Base-by-base conservation (phyloP, 2,113 vertebrate species). In the Misgurnus mizolepis region DNA sequence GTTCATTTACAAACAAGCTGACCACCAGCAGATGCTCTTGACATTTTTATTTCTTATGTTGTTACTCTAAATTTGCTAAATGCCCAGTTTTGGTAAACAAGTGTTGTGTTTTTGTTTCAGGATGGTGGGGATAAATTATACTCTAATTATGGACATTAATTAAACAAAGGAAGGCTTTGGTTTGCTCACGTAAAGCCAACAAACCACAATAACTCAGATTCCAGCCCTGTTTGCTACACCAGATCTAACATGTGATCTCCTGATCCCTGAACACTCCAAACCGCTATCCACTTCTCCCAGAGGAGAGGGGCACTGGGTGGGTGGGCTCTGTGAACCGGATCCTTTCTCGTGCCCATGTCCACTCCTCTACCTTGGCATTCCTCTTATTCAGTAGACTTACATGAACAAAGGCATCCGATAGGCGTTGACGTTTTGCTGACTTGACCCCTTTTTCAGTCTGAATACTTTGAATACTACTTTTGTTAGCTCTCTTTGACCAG, bases 401-500 rank as follows among this genome's bases (percentile, higher is more conserved):
- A 76, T 77, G 83, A 81, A 34, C 81, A 75, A 85, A 66, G 75
- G 85, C 80, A 83, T 85, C 86, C 17, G 43, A 74, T 65, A 75
- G 75, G 74, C 34, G 62, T 70, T 64, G 34, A 22, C 71, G 73
- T 90, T 93, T 86, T 76, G 83, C 50, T 55, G 76, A 43, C 58
- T 88, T 82, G 77, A 82, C 78, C 75, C 27, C 85, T 87, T 89
- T 91, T 89, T 74, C 82, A 85, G 66, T 73, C 85, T 81, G 77
- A 79, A 87, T 80, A 70, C 74, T 90, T 89, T 90, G 71, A 90
- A 88, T 88, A 88, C 80, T 76, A 76, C 74, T 80, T 78, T 86
- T 85, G 85, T 89, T 87, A 84, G 88, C 81, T 87, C 80, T 89
- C 85, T 86, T 83, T 85, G 81, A 78, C 78, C 56, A 89, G 88